Evolutionary conservation across 2,113 vertebrate species (phyloP).

Genomic region (Toxotes jaculatrix): DNA sequence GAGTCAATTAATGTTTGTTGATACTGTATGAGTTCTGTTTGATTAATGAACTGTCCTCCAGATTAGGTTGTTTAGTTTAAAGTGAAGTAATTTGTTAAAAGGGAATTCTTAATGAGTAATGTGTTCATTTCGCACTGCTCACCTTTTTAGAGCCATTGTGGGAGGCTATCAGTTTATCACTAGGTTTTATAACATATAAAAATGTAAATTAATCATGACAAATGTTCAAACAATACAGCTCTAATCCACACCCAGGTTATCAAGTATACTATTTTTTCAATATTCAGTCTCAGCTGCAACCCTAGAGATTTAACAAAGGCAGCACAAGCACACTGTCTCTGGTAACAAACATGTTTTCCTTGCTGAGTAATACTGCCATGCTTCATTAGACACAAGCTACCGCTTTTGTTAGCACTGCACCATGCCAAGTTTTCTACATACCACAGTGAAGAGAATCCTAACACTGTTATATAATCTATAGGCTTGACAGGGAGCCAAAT

Average conservation of each 20-base stretch:
- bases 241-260: neutral
- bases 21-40: constrained; percentile 64
- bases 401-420: constrained; percentile 69
- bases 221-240: neutral
- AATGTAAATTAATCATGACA: neutral
- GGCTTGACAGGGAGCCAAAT: constrained; percentile 69
- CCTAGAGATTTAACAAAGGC: constrained; percentile 34
- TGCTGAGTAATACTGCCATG: constrained; percentile 67
- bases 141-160: neutral
- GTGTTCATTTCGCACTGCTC: neutral
- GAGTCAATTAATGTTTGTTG: constrained; percentile 72
- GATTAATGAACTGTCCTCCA: constrained; percentile 50
- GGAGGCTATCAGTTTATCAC: neutral
- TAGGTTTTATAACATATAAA: neutral
- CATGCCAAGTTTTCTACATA: constrained; percentile 67
- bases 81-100: constrained; percentile 20
- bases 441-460: constrained; percentile 63
- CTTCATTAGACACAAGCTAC: constrained; percentile 68
- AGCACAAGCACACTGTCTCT: constrained; percentile 29
- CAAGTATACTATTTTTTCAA: neutral
- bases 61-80: constrained; percentile 48
- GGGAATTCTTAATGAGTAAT: neutral
- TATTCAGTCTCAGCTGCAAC: constrained; percentile 14
- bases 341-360: constrained; percentile 62
- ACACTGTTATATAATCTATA: constrained; percentile 67